Percentiles rank a stretch among this genome's conserved stretches.
phyloP scores from a whole-genome alignment of 2,113 vertebrate genomes.

The Menidia beryllina region DNA sequence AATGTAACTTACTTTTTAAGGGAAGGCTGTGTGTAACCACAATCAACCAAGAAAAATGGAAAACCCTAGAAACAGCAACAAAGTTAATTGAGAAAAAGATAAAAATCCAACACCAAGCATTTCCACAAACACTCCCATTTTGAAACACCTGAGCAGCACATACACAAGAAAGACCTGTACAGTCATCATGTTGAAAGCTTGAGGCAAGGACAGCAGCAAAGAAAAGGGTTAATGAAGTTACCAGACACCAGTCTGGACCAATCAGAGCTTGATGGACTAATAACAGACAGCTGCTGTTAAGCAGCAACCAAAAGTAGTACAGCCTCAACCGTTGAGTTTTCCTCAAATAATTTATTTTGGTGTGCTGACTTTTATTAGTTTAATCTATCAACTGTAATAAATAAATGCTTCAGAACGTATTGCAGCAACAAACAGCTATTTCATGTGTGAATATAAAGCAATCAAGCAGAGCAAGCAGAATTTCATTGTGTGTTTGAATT shows the following conservation, averaged over 20 bases:
- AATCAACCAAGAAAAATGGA: slow-evolving; percentile 38
- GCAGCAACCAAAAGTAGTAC: background rate
- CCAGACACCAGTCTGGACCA: slow-evolving; percentile 11
- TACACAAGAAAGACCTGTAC: slow-evolving; percentile 2
- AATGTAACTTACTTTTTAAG: slow-evolving; percentile 3
- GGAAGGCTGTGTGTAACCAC: slow-evolving; percentile 1
- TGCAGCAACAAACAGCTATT: too few species aligned
- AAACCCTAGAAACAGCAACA: too few species aligned
- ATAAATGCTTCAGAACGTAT: too few species aligned
- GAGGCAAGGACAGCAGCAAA: rapidly evolving
- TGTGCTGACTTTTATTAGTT: too few species aligned
- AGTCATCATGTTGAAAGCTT: slow-evolving; percentile 3
- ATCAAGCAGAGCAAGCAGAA: too few species aligned
- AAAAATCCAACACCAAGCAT: background rate
- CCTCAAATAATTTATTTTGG: too few species aligned
- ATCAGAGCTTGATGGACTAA: slow-evolving; percentile 28
- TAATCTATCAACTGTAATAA: too few species aligned
- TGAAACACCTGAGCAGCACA: background rate
- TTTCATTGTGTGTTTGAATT: too few species aligned
- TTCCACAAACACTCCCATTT: too few species aligned
- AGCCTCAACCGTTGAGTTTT: too few species aligned
- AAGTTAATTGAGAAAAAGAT: background rate
- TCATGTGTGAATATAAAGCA: too few species aligned
- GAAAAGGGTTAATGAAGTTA: slow-evolving; percentile 11
- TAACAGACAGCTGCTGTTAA: slow-evolving; percentile 23